These are phyloP conservation scores for Chanos chanos DNA, from an alignment of 2,797 vertebrate species.

Conservation along the genomic window DNA sequence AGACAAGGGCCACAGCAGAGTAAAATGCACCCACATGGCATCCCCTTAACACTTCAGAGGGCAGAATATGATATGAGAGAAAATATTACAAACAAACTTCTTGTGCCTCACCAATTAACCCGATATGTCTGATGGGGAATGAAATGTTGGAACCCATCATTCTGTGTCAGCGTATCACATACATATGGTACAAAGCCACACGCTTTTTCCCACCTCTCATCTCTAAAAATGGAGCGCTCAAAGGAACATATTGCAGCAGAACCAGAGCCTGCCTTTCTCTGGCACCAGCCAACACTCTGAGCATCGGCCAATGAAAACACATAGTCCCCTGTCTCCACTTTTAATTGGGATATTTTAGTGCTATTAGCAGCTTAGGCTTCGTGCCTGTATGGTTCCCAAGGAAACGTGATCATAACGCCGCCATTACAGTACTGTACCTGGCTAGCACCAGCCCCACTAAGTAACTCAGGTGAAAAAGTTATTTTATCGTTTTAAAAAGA, in stretches of 20 bases:
- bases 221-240: slow-evolving; percentile 43
- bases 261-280: slow-evolving; percentile 40
- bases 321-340: slow-evolving; percentile 48
- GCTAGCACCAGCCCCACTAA: slow-evolving; percentile 29
- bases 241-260: slow-evolving; percentile 46
- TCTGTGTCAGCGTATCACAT: slow-evolving; percentile 29
- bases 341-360: slow-evolving; percentile 53
- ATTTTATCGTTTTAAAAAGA: not conserved
- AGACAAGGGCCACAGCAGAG: slow-evolving; percentile 8
- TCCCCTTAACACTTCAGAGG: slow-evolving; percentile 6
- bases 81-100: slow-evolving; percentile 25
- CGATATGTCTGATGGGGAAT: slow-evolving; percentile 12
- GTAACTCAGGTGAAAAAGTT: not conserved
- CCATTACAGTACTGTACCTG: slow-evolving; percentile 16
- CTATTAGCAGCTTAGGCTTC: slow-evolving; percentile 42
- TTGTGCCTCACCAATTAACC: slow-evolving; percentile 36
- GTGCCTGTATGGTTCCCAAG: slow-evolving; percentile 29
- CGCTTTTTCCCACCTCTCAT: slow-evolving; percentile 32
- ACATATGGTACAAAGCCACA: slow-evolving; percentile 42
- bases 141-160: slow-evolving; percentile 23
- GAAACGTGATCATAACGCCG: slow-evolving; percentile 29
- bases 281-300: slow-evolving; percentile 39
- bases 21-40: slow-evolving; percentile 3
- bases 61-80: slow-evolving; percentile 3
- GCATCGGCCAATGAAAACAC: slow-evolving; percentile 50